Evolutionary conservation across 2,113 vertebrate species (phyloP), one percentile per base, ranked within the genome.

Genomic region (Ciconia maguari): DNA sequence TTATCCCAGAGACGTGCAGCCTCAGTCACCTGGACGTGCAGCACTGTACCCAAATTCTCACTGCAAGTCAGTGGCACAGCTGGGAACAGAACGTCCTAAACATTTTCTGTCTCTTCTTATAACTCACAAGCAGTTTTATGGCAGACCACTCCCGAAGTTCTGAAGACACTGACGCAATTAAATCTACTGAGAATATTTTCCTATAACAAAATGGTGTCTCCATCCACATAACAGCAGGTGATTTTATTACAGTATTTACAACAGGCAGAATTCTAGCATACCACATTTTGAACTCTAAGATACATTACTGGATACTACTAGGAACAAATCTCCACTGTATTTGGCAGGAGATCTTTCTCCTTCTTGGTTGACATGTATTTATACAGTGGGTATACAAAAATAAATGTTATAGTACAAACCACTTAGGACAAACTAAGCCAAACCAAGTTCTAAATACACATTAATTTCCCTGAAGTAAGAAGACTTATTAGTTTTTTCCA

Each of bases 231-330:
- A 87, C 55, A 93, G 88, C 70, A 95, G 78, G 57, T 93, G 92
- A 95, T 94, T 94, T 94, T 76, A 94, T 94, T 84, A 76, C 44
- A 76, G 42, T 34, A 82, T 48, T 95, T 71, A 85, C 32, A 94
- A 83, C 10, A 91, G 51, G 79, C 46, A 81, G 38, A 89, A 71
- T 75, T 87, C 65, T 90, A 79, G n/a, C 22, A 76, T 13, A 79
- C 46, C 61, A 52, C 26, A 9, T 71, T 91, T 79, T 68, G 62
- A 88, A 75, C 41, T 85, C n/a, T 24, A 60, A 82, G 74, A 66
- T 91, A 51, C 16, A 34, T 85, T 95, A 71, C 51, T 75, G 16
- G 17, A 94, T 85, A 71, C 48, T 87, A 34, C 27, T 65, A 68
- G 60, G 74, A 91, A 94, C n/a, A 94, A 94, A 87, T 60, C 48